Conservation (phyloP, 64 coral and sea anemone species). For the Astreopora myriophthalma region DNA sequence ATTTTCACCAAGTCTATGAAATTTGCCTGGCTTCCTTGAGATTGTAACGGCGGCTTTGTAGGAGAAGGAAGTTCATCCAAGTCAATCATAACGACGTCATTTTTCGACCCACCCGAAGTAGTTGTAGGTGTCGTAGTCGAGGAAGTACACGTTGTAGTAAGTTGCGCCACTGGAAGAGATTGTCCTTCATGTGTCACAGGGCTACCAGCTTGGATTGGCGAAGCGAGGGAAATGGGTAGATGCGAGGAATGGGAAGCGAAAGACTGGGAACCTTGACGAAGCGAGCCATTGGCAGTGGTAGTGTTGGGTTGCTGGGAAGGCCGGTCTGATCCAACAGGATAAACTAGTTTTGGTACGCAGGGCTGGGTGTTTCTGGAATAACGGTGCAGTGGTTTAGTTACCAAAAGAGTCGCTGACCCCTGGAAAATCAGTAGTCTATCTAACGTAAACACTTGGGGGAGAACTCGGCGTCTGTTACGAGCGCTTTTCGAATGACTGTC, state of each 20-base stretch:
- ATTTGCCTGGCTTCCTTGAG: background rate
- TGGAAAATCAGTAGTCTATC: too few species aligned
- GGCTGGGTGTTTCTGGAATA: background rate
- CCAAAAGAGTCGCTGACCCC: too few species aligned
- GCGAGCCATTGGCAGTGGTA: background rate
- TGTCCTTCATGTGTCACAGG: background rate
- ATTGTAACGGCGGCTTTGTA: background rate
- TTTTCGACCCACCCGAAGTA: background rate
- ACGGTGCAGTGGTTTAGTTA: background rate
- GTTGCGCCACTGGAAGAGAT: background rate
- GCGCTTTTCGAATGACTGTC: too few species aligned
- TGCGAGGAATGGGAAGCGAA: background rate
- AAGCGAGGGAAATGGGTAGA: slow-evolving; percentile 39
- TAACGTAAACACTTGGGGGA: too few species aligned
- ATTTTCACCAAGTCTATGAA: background rate
- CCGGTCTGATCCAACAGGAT: slow-evolving; percentile 14
- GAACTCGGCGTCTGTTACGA: too few species aligned
- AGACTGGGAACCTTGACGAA: background rate
- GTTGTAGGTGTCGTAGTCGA: background rate
- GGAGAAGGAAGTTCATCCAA: slow-evolving; percentile 69
- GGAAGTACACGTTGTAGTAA: background rate
- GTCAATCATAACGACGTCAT: slow-evolving; percentile 59
- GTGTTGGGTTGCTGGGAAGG: background rate
- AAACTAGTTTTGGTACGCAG: background rate
- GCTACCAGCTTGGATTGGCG: slow-evolving; percentile 50